phyloP scores from a whole-genome alignment of 2,797 vertebrate genomes.

The Aphelocoma californica region DNA sequence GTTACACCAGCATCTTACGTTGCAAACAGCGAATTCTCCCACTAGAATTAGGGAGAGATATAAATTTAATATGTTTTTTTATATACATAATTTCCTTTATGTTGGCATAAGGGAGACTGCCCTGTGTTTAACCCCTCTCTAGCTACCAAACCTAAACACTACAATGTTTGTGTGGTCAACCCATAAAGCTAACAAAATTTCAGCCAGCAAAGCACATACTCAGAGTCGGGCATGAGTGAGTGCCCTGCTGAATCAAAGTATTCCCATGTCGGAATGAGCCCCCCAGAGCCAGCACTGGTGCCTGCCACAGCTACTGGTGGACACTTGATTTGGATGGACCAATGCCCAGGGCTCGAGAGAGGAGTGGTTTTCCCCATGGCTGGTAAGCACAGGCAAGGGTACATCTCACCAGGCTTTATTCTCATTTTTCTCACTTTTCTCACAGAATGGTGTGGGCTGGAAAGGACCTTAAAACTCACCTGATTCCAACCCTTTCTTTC shows the following conservation, averaged over 20 bases:
- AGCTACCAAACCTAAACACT: background rate
- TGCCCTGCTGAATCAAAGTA: background rate
- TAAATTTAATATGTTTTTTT: rapidly evolving
- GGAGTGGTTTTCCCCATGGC: rapidly evolving
- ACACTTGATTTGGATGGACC: no score
- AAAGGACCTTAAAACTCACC: background rate
- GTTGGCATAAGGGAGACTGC: background rate
- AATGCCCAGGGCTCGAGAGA: background rate
- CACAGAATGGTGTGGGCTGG: background rate
- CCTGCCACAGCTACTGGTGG: background rate
- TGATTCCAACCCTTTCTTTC: background rate
- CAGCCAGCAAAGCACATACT: background rate
- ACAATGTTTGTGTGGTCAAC: rapidly evolving
- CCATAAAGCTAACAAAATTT: background rate
- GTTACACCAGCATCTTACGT: rapidly evolving
- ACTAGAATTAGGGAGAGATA: background rate
- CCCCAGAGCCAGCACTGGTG: background rate
- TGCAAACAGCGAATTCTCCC: background rate
- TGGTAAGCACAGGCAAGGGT: background rate
- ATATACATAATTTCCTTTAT: background rate
- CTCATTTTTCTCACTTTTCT: background rate
- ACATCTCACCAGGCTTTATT: background rate
- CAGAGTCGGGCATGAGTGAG: background rate
- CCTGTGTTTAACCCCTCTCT: background rate
- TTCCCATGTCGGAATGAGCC: rapidly evolving